Conservation (phyloP, 2,113 vertebrate species). For the Bettongia penicillata region DNA sequence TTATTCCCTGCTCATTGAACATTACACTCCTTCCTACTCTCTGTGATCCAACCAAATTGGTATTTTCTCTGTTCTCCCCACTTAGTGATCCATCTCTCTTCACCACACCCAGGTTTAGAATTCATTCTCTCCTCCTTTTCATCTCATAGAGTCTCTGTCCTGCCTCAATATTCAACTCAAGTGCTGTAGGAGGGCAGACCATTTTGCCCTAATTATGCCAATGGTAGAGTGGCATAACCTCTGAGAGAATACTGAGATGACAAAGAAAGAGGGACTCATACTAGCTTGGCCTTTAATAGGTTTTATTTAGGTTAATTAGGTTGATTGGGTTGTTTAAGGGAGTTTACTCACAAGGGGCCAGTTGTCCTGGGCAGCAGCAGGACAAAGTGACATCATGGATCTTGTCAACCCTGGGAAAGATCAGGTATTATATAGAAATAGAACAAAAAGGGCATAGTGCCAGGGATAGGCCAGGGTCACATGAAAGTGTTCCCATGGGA, state of each 20-base stretch:
- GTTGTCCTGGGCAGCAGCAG: background rate
- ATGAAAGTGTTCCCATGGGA: background rate
- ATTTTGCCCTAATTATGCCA: background rate
- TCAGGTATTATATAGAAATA: background rate
- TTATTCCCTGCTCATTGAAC: background rate
- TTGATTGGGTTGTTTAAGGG: constrained; percentile 7
- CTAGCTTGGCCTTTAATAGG: background rate
- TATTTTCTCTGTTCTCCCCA: background rate
- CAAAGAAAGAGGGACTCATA: background rate
- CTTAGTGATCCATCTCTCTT: background rate
- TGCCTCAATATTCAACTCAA: constrained; percentile 18
- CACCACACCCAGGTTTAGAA: background rate
- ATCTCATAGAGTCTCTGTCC: background rate
- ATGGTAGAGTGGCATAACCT: background rate
- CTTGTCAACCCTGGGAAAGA: background rate
- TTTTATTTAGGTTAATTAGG: background rate
- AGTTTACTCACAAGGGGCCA: background rate
- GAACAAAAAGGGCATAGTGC: background rate
- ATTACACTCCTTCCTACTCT: background rate
- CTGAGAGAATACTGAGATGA: background rate
- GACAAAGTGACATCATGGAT: no score
- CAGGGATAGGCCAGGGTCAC: background rate
- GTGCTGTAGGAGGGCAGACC: background rate
- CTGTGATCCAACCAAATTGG: background rate
- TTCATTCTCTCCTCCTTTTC: background rate